phyloP scores from a whole-genome alignment of 2,113 vertebrate species.

The Thymallus thymallus region DNA sequence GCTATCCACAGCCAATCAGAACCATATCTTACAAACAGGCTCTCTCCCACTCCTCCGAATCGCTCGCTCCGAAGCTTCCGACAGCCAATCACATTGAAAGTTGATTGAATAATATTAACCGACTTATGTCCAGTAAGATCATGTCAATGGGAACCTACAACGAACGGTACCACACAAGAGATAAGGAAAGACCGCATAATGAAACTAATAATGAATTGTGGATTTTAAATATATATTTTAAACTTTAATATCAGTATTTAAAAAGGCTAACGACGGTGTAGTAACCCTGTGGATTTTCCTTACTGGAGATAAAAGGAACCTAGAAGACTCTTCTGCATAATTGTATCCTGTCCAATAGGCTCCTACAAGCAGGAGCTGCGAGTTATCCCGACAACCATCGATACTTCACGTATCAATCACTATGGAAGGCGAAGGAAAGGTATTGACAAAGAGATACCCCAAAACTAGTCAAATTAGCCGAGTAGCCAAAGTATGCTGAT shows the following conservation, averaged over 20 bases:
- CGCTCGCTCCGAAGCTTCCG: background rate
- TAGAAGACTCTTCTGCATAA: background rate
- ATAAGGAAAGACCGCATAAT: background rate
- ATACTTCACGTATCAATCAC: background rate
- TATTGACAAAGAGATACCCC: too few species aligned
- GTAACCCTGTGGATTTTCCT: background rate
- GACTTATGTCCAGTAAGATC: background rate
- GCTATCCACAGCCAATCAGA: background rate
- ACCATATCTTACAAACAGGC: background rate
- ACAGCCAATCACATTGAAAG: constrained; percentile 2
- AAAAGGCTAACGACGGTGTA: background rate
- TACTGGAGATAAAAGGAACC: background rate
- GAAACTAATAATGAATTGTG: background rate
- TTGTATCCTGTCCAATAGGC: background rate
- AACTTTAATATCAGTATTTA: background rate
- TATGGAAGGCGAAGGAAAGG: too few species aligned
- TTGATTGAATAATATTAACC: background rate
- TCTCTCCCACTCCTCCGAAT: background rate
- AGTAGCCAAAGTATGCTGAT: too few species aligned
- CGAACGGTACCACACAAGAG: background rate
- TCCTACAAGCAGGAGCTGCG: background rate
- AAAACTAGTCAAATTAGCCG: too few species aligned
- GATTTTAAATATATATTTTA: background rate
- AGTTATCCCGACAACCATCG: background rate
- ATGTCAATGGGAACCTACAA: constrained; percentile 2